Percentiles rank a stretch among this genome's conserved stretches.
phyloP scores from a whole-genome alignment of 1,140 invertebrate species.

The Epicauta chinensis region DNA sequence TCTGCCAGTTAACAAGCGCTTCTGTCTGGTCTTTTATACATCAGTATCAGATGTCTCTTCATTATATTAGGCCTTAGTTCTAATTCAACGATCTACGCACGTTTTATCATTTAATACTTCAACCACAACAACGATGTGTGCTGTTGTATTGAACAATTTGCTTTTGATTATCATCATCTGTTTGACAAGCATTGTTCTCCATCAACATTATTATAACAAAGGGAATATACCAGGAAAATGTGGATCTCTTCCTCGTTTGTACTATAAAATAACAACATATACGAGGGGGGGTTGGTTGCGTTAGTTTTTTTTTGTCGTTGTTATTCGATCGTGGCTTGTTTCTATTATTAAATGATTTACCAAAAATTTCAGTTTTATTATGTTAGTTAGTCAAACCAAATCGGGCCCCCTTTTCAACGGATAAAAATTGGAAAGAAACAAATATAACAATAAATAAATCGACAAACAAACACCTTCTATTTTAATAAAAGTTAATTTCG shows the following conservation, averaged over 20 bases:
- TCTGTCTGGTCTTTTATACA: conserved; percentile 10
- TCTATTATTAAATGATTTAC: background rate
- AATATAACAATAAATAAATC: too few relatives aligned
- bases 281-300: too few relatives aligned
- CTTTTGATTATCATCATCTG: conserved; percentile 8
- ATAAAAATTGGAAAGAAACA: too few relatives aligned
- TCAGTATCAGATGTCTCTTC: conserved; percentile 15
- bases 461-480: conserved; percentile 7
- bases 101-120: conserved; percentile 15
- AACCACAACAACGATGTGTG: background rate
- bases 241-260: too few relatives aligned
- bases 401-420: too few relatives aligned
- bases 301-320: too few relatives aligned
- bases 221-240: too few relatives aligned
- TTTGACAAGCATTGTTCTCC: conserved; percentile 15
- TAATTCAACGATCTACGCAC: conserved; percentile 15
- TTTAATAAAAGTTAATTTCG: conserved; percentile 20
- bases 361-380: background rate
- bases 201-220: background rate
- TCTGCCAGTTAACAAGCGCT: background rate
- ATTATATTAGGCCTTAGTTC: conserved; percentile 10
- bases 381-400: background rate
- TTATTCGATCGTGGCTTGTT: too few relatives aligned
- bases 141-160: conserved; percentile 13
- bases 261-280: too few relatives aligned